Base-by-base conservation (phyloP, 1,140 invertebrate genomes). In the Grapholita molesta region DNA sequence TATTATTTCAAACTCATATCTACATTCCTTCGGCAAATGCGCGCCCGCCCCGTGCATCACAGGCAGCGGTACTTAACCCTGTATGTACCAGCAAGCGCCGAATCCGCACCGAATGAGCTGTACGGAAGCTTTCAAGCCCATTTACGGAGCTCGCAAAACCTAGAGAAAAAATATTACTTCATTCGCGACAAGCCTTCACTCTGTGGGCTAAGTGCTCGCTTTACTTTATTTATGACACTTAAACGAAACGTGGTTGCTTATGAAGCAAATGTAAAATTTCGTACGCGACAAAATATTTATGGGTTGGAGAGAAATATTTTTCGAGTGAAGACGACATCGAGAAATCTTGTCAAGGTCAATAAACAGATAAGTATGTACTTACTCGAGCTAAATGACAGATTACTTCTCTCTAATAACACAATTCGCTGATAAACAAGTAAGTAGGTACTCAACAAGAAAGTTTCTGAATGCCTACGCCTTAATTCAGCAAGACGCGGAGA, bases 51-150 rank as follows among this genome's bases (percentile, higher is more conserved):
- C 42, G 42, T 48, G 42, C 18, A 21, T 48, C 55, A 25, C 55
- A 30, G 55, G 25, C 55, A 28, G n/a, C 25, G 5, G 24, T 61
- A 61, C 55, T 61, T 61, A 61, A 28, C 55, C 55, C 25, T 30
- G n/a, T n/a, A n/a, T n/a, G 38, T 68, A 74, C 67, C 67, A 64
- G 67, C 68, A 68, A 57, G 64, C 28, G 64, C 66, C 38, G 64
- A 66, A 55, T 70, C 61, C 69, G 52, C 61, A 74, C 68, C 52
- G 77, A 80, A 82, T 82, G 76, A 80, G 68, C 70, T 77, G 73
- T 69, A 66, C 73, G 71, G 70, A 78, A 83, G 74, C 73, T 83
- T 79, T 80, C 76, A 75, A 76, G 71, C 67, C 75, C 77, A 84
- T 84, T 83, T 79, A 65, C 69, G 66, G 70, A 67, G 48, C 69